A percentile compares a stretch with the other conserved stretches of the same genome.
These are phyloP conservation scores for Connochaetes taurinus DNA, from an alignment of 2,113 vertebrate genomes.

Conservation along the genomic window DNA sequence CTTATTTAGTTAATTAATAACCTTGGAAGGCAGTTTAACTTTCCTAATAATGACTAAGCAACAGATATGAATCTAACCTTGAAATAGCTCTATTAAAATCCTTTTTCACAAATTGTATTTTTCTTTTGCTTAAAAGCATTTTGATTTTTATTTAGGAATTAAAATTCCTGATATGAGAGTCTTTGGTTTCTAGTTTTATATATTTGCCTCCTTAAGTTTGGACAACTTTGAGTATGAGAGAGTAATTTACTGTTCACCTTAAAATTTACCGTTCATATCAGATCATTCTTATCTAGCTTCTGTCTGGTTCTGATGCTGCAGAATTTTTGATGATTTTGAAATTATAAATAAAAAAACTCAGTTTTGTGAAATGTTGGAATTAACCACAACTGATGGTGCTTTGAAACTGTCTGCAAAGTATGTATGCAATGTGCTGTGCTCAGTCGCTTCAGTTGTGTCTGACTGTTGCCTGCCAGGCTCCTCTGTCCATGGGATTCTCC, in stretches of 20 bases:
- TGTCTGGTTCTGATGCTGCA: not conserved
- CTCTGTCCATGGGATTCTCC: not conserved
- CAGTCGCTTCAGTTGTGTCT: not conserved
- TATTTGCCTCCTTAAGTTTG: not conserved
- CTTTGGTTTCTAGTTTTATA: constrained; percentile 25
- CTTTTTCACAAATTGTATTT: not conserved
- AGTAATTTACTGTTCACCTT: constrained; percentile 19
- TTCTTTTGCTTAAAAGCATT: constrained; percentile 24
- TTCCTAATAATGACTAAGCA: not conserved
- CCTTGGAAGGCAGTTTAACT: not conserved
- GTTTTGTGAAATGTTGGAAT: constrained; percentile 32
- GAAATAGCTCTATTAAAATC: not conserved
- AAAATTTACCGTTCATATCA: not conserved
- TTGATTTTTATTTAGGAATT: constrained; percentile 16
- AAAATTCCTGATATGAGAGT: not conserved
- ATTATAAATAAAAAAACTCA: constrained; percentile 30
- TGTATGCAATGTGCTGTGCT: not conserved
- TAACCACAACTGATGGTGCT: constrained; percentile 25
- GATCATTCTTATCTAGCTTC: not conserved
- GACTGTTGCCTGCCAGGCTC: not conserved
- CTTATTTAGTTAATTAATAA: not conserved
- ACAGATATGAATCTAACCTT: not conserved
- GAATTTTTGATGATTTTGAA: constrained; percentile 29
- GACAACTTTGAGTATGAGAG: not conserved
- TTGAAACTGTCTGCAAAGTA: constrained; percentile 1